Base-by-base conservation (phyloP, 2,888 invertebrate genomes). In the Alcis repandata region DNA sequence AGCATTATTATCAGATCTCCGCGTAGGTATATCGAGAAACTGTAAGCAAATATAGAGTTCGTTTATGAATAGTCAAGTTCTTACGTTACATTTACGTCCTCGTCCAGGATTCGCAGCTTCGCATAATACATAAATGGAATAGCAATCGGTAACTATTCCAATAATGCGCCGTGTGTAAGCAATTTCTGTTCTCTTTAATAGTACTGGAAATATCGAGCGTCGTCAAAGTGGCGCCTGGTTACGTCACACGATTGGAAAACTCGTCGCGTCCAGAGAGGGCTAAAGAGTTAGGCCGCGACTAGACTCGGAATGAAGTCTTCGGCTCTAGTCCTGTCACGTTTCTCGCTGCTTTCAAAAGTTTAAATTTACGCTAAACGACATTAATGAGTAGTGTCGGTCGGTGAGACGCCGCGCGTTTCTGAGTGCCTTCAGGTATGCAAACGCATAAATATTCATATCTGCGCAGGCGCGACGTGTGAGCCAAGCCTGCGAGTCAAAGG, bases 181-280 rank as follows among this genome's bases (percentile, higher is more conserved):
- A 60, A 72, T 75, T 76, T 74, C 68, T 79, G 74, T 75, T 75
- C 75, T 73, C 67, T 72, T 75, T 75, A 73, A 76, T 69, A 68
- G 71, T 70, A 74, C 69, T 73, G 68, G 69, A 70, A 69, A 70
- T 70, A 69, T 68, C 71, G 67, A 72, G 62, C 76, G 80, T 80
- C 89, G 88, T 80, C 88, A 76, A 71, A 62, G 73, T 79, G 91
- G 91, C 92, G 92, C 90, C 91, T 79, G 76, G 82, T 92, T 90
- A 89, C 91, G 89, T 92, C 89, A 92, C 78, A 71, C 79, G 78
- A 86, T 88, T 88, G 89, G 89, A 91, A 91, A 92, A 87, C 87
- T 89, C 80, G 84, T 77, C 82, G 85, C 83, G 86, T 83, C 79
- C 70, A 72, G 74, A 75, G 78, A 80, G 80, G 82, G 83, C 84